Evolutionary conservation across 2,113 vertebrate species (phyloP).

Genomic region (Phrynosoma blainvillii): DNA sequence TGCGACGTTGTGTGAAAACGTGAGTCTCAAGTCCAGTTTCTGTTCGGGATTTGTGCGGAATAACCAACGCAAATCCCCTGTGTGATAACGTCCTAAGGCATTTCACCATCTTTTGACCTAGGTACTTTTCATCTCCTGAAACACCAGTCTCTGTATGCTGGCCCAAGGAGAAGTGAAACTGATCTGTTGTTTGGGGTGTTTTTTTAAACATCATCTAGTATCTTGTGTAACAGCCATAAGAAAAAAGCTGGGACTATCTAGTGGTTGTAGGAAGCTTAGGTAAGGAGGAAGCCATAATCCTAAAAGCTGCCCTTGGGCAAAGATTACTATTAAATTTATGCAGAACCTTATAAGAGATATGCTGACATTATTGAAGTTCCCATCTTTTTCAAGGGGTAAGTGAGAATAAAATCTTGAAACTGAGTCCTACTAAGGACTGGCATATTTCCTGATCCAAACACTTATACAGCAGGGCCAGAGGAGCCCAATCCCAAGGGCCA

Average conservation of each 20-base stretch:
- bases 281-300: neutral
- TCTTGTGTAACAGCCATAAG: neutral
- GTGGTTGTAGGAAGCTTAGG: neutral
- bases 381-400: neutral
- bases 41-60: too few relatives aligned
- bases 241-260: neutral
- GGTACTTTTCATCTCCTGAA: neutral
- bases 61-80: too few relatives aligned
- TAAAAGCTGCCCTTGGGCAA: conserved; percentile 2
- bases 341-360: neutral
- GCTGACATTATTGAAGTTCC: neutral
- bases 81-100: too few relatives aligned
- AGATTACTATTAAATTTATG: neutral
- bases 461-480: neutral
- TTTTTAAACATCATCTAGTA: neutral
- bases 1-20: too few relatives aligned
- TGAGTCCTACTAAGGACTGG: neutral
- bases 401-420: neutral
- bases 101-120: neutral
- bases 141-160: neutral
- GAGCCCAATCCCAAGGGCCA: neutral
- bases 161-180: neutral
- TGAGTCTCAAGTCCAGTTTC: too few relatives aligned
- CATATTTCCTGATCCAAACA: neutral
- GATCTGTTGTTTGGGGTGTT: too few relatives aligned